Evolutionary conservation across 2,113 vertebrate genomes (phyloP).

Genomic region (Mionectes macconnelli): DNA sequence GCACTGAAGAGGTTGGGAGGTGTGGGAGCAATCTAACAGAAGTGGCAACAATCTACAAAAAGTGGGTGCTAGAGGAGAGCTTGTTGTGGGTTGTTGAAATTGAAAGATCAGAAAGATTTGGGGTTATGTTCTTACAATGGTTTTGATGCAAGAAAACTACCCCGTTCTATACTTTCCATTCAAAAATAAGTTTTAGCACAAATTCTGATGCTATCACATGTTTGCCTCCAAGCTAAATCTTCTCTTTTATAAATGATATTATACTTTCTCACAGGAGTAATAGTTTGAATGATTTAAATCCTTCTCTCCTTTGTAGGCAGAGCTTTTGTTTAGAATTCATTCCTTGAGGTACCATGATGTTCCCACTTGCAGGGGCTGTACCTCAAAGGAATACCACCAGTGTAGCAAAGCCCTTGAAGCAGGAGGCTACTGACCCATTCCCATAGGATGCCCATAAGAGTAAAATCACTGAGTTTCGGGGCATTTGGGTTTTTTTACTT

Average conservation of each 20-base stretch:
- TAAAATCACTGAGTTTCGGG: not conserved
- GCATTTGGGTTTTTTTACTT: rapidly evolving
- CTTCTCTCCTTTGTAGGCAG: not conserved
- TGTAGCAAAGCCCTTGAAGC: not conserved
- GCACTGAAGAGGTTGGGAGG: not conserved
- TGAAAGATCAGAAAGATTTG: not conserved
- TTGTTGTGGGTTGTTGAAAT: not conserved
- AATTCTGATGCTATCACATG: not conserved
- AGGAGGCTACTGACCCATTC: not conserved
- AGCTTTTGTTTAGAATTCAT: not conserved
- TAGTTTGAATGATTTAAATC: not conserved
- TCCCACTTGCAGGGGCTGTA: not conserved
- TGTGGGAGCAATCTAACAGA: not conserved
- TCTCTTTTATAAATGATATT: not conserved
- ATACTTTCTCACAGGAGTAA: not conserved
- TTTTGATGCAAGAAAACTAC: not conserved
- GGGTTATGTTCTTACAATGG: not conserved
- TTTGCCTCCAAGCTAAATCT: not conserved
- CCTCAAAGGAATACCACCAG: not conserved
- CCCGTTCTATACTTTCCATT: not conserved
- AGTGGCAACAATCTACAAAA: not conserved
- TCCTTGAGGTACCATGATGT: not conserved
- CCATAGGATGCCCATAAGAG: not conserved
- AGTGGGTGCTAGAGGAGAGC: not conserved
- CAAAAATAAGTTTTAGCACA: not conserved